phyloP scores from a whole-genome alignment of 2,113 vertebrate species.

The Tylochromis polylepis region DNA sequence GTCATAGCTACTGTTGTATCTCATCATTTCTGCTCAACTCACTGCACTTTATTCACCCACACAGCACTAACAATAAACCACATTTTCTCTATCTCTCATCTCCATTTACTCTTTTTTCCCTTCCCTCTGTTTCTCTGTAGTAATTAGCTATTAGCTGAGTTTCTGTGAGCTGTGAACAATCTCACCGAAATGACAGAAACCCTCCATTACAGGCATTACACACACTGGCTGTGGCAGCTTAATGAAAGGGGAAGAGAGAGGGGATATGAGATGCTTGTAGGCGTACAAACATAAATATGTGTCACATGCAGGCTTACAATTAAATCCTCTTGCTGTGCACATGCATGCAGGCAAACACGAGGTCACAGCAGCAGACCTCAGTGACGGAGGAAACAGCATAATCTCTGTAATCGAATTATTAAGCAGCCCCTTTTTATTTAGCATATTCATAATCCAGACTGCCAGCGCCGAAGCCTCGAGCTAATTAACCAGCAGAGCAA shows the following conservation, averaged over 20 bases:
- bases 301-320: slow-evolving; percentile 7
- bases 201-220: slow-evolving; percentile 41
- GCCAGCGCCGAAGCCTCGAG: neutral
- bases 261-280: slow-evolving; percentile 9
- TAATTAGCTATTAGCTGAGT: slow-evolving; percentile 57
- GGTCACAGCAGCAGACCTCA: neutral
- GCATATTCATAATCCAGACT: slow-evolving; percentile 28
- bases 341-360: neutral
- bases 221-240: slow-evolving; percentile 5
- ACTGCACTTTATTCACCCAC: slow-evolving; percentile 9
- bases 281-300: slow-evolving; percentile 32
- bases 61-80: neutral
- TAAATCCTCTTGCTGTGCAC: neutral
- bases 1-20: neutral
- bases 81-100: neutral
- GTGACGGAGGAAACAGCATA: neutral
- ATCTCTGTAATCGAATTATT: slow-evolving; percentile 53
- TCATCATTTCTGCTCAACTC: neutral
- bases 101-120: neutral
- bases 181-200: slow-evolving; percentile 50
- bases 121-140: slow-evolving; percentile 3
- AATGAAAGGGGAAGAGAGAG: slow-evolving; percentile 31
- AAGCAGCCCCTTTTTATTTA: slow-evolving; percentile 29
- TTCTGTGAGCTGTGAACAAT: slow-evolving; percentile 48
- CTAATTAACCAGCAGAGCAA: slow-evolving; percentile 36